Percentiles rank a stretch among this genome's conserved stretches.
Evolutionary conservation across 2,888 invertebrate genomes (phyloP).

Genomic region (Acronicta aceris): DNA sequence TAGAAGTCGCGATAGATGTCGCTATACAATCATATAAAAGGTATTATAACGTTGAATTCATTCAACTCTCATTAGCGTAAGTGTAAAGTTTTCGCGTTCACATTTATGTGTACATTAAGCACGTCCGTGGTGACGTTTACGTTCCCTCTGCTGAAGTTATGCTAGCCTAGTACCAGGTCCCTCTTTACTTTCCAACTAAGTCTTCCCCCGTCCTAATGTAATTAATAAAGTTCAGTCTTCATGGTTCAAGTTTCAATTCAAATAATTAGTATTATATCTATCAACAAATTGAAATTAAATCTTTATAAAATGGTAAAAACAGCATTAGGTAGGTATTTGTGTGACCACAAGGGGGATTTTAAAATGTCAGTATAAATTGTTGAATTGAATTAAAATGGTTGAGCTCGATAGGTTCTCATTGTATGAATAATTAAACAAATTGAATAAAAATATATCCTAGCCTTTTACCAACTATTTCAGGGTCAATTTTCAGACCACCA

Average conservation of each 20-base stretch:
- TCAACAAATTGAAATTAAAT: slow-evolving; percentile 35
- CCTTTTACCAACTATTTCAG: too few relatives aligned
- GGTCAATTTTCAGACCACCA: too few relatives aligned
- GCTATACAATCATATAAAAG: too few relatives aligned
- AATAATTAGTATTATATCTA: slow-evolving; percentile 35
- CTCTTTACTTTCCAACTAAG: slow-evolving; percentile 39
- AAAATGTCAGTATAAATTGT: too few relatives aligned
- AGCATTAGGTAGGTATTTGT: too few relatives aligned
- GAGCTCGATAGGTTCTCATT: too few relatives aligned
- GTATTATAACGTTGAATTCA: neutral
- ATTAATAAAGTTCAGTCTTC: slow-evolving; percentile 49
- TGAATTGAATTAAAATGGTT: too few relatives aligned
- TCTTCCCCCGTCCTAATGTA: slow-evolving; percentile 29
- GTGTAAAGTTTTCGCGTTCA: slow-evolving; percentile 7
- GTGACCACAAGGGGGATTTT: too few relatives aligned
- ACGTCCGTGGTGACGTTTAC: slow-evolving; percentile 24
- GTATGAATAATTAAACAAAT: too few relatives aligned
- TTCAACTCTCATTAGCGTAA: neutral
- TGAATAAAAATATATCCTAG: too few relatives aligned
- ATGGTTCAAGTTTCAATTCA: slow-evolving; percentile 43
- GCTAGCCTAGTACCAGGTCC: slow-evolving; percentile 27
- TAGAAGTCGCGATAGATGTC: too few relatives aligned
- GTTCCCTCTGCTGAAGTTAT: slow-evolving; percentile 25
- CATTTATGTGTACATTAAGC: slow-evolving; percentile 20
- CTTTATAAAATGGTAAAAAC: slow-evolving; percentile 23